Evolutionary conservation across 1,140 invertebrate genomes (phyloP).

Genomic region (Diuraphis noxia): DNA sequence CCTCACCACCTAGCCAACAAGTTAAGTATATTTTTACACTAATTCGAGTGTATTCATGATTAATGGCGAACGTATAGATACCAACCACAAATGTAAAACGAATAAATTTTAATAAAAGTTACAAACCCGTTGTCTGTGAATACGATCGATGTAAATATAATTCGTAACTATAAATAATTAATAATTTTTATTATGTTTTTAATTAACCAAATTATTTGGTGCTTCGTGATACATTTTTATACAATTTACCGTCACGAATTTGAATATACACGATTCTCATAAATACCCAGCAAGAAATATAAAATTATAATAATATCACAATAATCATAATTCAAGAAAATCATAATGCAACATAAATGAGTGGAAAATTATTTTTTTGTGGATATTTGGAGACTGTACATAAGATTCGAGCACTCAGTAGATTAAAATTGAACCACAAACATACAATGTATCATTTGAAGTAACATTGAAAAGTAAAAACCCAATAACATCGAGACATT

Average conservation of each 20-base stretch:
- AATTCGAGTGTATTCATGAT: neutral
- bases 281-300: neutral
- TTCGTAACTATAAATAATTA: neutral
- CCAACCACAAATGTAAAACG: neutral
- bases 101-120: conserved; percentile 12
- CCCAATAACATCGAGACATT: neutral
- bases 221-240: neutral
- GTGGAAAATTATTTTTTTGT: conserved; percentile 9
- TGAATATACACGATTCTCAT: neutral
- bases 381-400: neutral
- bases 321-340: neutral
- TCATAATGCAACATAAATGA: neutral
- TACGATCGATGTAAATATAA: neutral
- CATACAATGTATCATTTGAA: conserved; percentile 12
- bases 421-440: neutral
- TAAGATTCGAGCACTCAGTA: neutral
- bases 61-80: neutral
- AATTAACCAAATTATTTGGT: neutral
- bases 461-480: neutral
- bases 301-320: neutral
- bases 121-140: neutral
- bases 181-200: neutral
- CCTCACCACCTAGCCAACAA: neutral
- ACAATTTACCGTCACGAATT: neutral
- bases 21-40: neutral